Evolutionary conservation across 2,113 vertebrate genomes (phyloP), one percentile per base, ranked within the genome.

Genomic region (Pollimyrus isidori): DNA sequence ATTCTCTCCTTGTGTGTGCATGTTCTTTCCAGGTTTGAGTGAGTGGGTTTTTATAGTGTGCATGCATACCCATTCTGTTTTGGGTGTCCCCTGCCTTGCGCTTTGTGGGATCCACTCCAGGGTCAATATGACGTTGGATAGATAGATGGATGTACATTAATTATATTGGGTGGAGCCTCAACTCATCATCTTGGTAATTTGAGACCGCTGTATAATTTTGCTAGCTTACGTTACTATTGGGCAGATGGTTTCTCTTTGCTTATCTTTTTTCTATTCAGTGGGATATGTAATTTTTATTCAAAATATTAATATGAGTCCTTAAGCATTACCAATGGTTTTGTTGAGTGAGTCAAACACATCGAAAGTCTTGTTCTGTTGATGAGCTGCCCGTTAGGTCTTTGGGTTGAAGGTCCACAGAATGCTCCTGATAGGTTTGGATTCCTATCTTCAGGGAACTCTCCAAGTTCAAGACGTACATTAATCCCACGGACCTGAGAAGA

Each of bases 381-480:
- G 19, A 73, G 30, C 11, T 30, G 65, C n/a, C 30, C 0, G 1
- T 35, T 76, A 76, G 30, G 35, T 13, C 1, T 35, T 73, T 17
- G 69, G 30, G 69, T 19, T 76, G 69, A 42, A 5, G 73, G 35
- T 80, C n/a, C 35, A 42, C 35, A 80, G 73, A 42, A 80, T 42
- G 35, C 30, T 80, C 73, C 73, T 80, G 73, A 80, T 39, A 80
- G 17, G 17, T 42, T 48, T 45, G 5, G 53, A 52, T 92, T 94
- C 69, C 92, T 89, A 93, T 93, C 35, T 30, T 26, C 95, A 99
- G 98, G 94, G 98, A 99, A 86, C 95, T 98, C 73, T 94, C 96
- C 87, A 98, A 97, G 93, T 98, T 98, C 94, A 97, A 97, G 95
- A 95, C 94, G 42, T 97, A 97, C 90, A 96, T 98, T 93, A 98